Base-by-base conservation (phyloP, 2,113 vertebrate genomes). In the Salvelinus sp. region DNA sequence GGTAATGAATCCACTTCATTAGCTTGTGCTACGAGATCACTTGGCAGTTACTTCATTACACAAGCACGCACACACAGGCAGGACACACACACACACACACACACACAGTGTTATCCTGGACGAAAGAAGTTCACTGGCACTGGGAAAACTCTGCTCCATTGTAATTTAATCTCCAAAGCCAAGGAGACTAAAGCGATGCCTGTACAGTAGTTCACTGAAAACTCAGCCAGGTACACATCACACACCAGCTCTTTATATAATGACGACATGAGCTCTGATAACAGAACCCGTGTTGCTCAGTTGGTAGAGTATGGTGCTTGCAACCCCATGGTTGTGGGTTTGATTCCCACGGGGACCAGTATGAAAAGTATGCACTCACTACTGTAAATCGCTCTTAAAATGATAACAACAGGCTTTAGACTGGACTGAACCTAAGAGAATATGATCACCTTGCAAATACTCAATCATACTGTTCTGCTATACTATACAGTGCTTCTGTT, bases 81-180 rank as follows among this genome's bases (percentile, higher is more conserved):
- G 0, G n/a, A n/a, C 33, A 38, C 33, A 6, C 33, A 7, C 33
- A 38, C 33, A 7, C 33, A 38, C 33, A 38, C 38, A 38, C 38
- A 66, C 38, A 38, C 38, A 38, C 7, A 9, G 7, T 12, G 62
- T 25, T 64, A 23, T 64, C 22, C 62, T 64, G 48, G 33, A 68
- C 66, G n/a, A 69, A 76, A 69, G 73, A n/a, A 68, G 47, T 75
- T 76, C 4, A 78, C 27, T 75, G 25, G 16, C 62, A 27, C 69
- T 22, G 44, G 70, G 64, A 72, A 70, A 80, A 76, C 54, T 38
- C 33, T 63, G 74, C 28, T 27, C 85, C 79, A 82, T 79, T 83
- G 57, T 63, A 20, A 60, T 87, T 38, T 85, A 88, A 89, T 86
- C 79, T 82, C 2, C 33, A 38, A 38, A 38, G 1, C 33, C 33